These are phyloP conservation scores for Tenthredo mesomela DNA, from an alignment of 2,888 invertebrate species.

Conservation along the genomic window DNA sequence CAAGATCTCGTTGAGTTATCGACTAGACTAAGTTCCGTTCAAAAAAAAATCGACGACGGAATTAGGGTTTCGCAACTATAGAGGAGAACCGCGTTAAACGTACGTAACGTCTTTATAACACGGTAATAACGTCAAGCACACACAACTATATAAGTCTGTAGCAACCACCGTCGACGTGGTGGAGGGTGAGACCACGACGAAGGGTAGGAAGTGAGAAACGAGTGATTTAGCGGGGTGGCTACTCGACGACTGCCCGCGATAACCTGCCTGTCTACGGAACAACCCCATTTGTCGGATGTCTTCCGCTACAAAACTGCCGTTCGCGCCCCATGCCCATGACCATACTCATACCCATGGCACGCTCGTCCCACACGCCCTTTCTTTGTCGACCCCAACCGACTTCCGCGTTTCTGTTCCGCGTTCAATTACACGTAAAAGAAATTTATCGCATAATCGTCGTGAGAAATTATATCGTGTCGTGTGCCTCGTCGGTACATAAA, in stretches of 20 bases:
- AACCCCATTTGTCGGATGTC: constrained; percentile 76
- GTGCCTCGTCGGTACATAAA: background rate
- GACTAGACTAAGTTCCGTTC: background rate
- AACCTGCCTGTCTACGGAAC: constrained; percentile 76
- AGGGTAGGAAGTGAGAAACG: constrained; percentile 68
- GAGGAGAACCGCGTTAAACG: background rate
- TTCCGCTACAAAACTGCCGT: constrained; percentile 75
- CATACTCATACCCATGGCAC: constrained; percentile 50
- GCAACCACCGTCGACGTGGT: background rate
- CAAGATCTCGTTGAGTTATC: background rate
- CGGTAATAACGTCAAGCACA: background rate
- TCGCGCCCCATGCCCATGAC: constrained; percentile 55
- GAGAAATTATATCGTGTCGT: background rate
- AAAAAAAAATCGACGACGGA: background rate
- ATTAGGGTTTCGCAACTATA: background rate
- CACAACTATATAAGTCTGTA: background rate
- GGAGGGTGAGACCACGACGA: constrained; percentile 55
- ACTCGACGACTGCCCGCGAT: constrained; percentile 76
- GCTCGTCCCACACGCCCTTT: constrained; percentile 64
- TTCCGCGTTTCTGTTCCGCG: background rate
- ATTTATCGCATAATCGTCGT: constrained; percentile 48
- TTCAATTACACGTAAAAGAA: constrained; percentile 48
- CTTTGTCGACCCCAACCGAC: constrained; percentile 64
- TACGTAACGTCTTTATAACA: background rate
- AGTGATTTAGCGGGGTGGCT: constrained; percentile 76